These are phyloP conservation scores for Onychorhynchus coronatus DNA, from an alignment of 2,113 vertebrate genomes.

Conservation along the genomic window DNA sequence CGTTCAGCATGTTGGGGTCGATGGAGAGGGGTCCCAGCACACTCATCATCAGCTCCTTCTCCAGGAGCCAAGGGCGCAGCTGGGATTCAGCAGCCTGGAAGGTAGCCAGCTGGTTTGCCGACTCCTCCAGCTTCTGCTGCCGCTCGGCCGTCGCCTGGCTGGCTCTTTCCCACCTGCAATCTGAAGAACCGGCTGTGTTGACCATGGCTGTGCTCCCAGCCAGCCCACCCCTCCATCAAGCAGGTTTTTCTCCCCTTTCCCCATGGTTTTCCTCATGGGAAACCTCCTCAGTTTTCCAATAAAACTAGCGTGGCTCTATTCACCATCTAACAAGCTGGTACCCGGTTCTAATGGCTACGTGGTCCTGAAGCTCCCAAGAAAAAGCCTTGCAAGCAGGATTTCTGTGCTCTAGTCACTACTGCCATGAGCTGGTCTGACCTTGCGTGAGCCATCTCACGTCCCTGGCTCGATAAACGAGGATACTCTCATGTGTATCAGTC, in stretches of 20 bases:
- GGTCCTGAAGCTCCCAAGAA: background rate
- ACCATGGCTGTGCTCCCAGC: fast-evolving
- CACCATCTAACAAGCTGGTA: background rate
- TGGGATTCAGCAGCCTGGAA: slow-evolving; percentile 88
- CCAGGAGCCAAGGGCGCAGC: slow-evolving; percentile 91
- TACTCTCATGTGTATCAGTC: background rate
- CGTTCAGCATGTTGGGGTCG: slow-evolving; percentile 96
- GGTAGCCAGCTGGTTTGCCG: slow-evolving; percentile 85
- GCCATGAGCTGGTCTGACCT: background rate
- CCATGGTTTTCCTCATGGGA: fast-evolving
- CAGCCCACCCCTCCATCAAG: background rate
- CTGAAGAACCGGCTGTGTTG: slow-evolving; percentile 67
- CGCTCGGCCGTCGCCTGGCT: slow-evolving; percentile 83
- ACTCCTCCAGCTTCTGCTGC: slow-evolving; percentile 91
- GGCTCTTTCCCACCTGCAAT: slow-evolving; percentile 86
- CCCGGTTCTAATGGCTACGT: background rate
- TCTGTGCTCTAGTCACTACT: background rate
- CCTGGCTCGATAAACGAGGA: background rate
- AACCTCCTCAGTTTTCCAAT: background rate
- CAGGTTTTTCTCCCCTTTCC: background rate
- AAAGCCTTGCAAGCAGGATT: background rate
- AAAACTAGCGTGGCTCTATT: background rate
- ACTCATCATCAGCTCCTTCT: slow-evolving; percentile 99
- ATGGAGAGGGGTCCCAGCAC: slow-evolving; percentile 96
- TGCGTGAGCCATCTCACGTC: background rate